Percentiles rank a stretch among this genome's conserved stretches.
phyloP scores from a whole-genome alignment of 1,140 invertebrate genomes.

The Glomeris maerens region DNA sequence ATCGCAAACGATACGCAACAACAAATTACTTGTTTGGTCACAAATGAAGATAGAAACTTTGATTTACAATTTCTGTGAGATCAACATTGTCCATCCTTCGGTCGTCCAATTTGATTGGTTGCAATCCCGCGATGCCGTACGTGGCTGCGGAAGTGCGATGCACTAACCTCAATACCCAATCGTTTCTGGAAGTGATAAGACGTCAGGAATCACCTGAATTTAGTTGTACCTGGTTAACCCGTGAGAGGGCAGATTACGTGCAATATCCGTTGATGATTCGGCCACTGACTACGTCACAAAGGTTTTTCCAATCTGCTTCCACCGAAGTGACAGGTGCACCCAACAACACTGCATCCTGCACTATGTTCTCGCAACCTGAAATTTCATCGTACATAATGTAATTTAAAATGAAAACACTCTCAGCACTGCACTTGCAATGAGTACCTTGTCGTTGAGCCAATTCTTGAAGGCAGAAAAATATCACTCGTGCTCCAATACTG shows the following conservation, averaged over 20 bases:
- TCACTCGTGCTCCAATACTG: conserved; percentile 53
- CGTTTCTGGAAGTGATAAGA: conserved; percentile 32
- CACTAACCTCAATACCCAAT: conserved; percentile 53
- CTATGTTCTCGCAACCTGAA: conserved; percentile 41
- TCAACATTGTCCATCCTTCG: conserved; percentile 46
- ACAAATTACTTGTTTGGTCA: conserved; percentile 1
- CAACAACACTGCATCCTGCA: conserved; percentile 53
- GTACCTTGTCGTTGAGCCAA: conserved; percentile 36
- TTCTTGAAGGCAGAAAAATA: conserved; percentile 51
- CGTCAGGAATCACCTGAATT: neutral
- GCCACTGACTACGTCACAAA: conserved; percentile 43
- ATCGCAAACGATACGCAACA: conserved; percentile 12
- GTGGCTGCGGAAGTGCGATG: conserved; percentile 46
- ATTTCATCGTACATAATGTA: neutral
- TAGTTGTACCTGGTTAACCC: neutral
- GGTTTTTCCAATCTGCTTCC: conserved; percentile 38
- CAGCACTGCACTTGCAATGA: neutral
- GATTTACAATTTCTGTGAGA: conserved; percentile 40
- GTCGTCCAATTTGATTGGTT: conserved; percentile 39
- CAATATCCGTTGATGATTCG: conserved; percentile 52
- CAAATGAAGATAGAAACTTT: conserved; percentile 1
- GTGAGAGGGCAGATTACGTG: conserved; percentile 27
- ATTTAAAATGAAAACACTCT: conserved; percentile 3
- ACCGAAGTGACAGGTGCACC: conserved; percentile 48
- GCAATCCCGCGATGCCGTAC: conserved; percentile 44